Conservation (phyloP, 2,888 invertebrate species). For the Iphiclides podalirius region DNA sequence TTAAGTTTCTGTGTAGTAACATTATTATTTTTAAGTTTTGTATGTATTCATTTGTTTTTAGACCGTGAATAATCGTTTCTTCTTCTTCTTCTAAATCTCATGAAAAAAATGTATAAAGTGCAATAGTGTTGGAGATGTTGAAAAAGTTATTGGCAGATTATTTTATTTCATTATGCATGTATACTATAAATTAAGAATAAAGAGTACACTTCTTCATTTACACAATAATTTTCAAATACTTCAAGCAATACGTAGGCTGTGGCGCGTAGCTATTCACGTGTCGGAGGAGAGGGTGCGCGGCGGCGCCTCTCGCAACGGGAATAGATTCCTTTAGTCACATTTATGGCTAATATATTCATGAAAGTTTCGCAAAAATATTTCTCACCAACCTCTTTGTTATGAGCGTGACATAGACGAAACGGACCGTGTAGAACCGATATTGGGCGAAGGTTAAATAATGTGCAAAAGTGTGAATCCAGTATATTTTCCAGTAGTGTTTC, state of each 20-base stretch:
- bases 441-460: slow-evolving; percentile 31
- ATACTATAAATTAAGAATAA: too few species aligned
- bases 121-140: too few species aligned
- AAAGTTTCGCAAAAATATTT: slow-evolving; percentile 75
- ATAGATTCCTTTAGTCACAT: slow-evolving; percentile 77
- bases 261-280: slow-evolving; percentile 35
- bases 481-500: not conserved
- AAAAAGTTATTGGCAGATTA: too few species aligned
- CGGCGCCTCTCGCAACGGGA: slow-evolving; percentile 47
- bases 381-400: slow-evolving; percentile 62
- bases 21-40: too few species aligned
- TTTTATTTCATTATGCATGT: too few species aligned
- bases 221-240: slow-evolving; percentile 40
- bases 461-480: not conserved
- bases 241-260: slow-evolving; percentile 28
- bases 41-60: too few species aligned
- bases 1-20: too few species aligned
- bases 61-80: too few species aligned
- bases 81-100: too few species aligned
- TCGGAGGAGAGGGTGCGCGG: slow-evolving; percentile 32
- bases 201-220: slow-evolving; percentile 31
- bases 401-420: slow-evolving; percentile 49
- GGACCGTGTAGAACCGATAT: slow-evolving; percentile 42
- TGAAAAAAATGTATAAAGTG: too few species aligned
- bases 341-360: slow-evolving; percentile 81